phyloP scores from a whole-genome alignment of 2,113 vertebrate species.

The Vulpes ferrilata region DNA sequence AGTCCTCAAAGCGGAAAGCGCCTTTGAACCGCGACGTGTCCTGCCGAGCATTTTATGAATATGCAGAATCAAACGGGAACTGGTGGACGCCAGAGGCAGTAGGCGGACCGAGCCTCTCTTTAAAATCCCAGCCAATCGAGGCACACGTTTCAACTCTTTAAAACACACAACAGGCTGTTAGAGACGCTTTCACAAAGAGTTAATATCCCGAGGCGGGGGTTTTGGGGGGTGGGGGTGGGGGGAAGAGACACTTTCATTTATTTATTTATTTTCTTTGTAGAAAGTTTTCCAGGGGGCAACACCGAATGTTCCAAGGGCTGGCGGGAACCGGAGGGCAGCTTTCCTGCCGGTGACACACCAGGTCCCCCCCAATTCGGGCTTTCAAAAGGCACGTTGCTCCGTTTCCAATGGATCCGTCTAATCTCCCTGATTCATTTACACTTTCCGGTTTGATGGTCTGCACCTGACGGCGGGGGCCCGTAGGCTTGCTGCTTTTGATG shows the following conservation, averaged over 20 bases:
- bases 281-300: slow-evolving; percentile 32
- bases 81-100: slow-evolving; percentile 48
- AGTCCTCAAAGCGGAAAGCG: slow-evolving; percentile 59
- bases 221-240: not conserved
- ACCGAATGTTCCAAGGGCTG: slow-evolving; percentile 45
- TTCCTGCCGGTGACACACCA: not conserved
- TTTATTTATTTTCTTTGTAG: slow-evolving; percentile 54
- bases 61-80: slow-evolving; percentile 75
- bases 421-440: slow-evolving; percentile 74
- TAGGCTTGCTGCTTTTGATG: slow-evolving; percentile 70
- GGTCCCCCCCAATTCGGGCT: not conserved
- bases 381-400: slow-evolving; percentile 35
- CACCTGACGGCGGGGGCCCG: slow-evolving; percentile 62
- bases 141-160: slow-evolving; percentile 54
- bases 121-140: slow-evolving; percentile 62
- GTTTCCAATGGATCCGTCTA: not conserved
- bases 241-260: not conserved
- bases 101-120: slow-evolving; percentile 36
- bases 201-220: not conserved
- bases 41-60: slow-evolving; percentile 75
- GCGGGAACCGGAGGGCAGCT: not conserved
- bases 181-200: slow-evolving; percentile 56
- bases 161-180: slow-evolving; percentile 56
- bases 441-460: slow-evolving; percentile 69
- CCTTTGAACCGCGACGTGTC: slow-evolving; percentile 71